These are phyloP conservation scores for Ceratosolen fusciceps DNA, from an alignment of 1,140 invertebrate genomes.

Conservation along the genomic window DNA sequence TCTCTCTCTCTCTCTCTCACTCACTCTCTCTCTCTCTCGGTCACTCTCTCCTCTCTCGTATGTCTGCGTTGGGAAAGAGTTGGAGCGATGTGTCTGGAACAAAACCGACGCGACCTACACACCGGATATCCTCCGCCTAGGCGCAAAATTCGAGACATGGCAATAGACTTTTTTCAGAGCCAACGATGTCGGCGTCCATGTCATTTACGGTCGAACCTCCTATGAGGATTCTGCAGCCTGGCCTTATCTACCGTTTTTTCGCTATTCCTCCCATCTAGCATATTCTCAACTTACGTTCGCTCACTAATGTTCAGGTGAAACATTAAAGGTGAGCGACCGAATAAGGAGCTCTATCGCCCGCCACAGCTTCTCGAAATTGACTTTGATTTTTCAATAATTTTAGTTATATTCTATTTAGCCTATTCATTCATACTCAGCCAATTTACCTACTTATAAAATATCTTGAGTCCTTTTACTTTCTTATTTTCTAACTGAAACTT, in stretches of 20 bases:
- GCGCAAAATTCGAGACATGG: slow-evolving; percentile 33
- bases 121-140: slow-evolving; percentile 48
- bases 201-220: neutral
- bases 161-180: slow-evolving; percentile 21
- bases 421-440: too few species aligned
- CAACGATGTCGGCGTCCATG: too few species aligned
- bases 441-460: too few species aligned
- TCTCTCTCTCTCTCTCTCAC: neutral
- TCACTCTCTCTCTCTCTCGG: neutral
- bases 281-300: neutral
- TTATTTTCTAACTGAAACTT: too few species aligned
- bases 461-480: too few species aligned
- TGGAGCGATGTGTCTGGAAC: neutral
- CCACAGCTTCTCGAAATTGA: too few species aligned
- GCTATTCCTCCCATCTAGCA: neutral
- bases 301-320: too few species aligned
- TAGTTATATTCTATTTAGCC: too few species aligned
- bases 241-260: neutral
- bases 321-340: too few species aligned
- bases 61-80: neutral
- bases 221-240: neutral
- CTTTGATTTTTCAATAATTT: too few species aligned
- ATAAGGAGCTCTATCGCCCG: too few species aligned
- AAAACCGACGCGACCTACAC: slow-evolving; percentile 6
- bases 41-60: neutral